Evolutionary conservation across 2,888 invertebrate genomes (phyloP), one percentile per base, ranked within the genome.

Genomic region (Cantharis rufa): DNA sequence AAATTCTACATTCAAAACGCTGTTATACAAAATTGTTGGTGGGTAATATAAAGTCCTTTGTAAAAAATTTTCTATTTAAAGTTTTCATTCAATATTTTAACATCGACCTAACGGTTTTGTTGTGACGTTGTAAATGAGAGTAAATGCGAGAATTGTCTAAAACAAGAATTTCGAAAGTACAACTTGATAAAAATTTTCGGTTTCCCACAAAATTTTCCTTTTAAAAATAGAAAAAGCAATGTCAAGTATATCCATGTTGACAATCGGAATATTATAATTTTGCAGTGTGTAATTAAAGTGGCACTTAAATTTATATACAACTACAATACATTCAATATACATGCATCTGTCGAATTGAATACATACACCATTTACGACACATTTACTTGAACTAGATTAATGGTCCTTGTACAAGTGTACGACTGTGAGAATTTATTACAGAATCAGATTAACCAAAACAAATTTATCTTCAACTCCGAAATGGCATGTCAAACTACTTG

Each of bases 321-420:
- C 64, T 66, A 66, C 21, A 66, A 66, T 21, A 66, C 18, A 66
- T 21, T 21, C 21, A 66, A 63, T 63, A 63, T 63, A 18, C 64
- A 63, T 32, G 16, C 62, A 63, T 70, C 70, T 61, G 72, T 70
- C 73, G 73, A 76, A 70, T 70, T 62, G 72, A 69, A 73, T 76
- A 69, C 76, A 76, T 71, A 69, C 32, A 72, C 69, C 70, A 69
- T 73, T 76, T 73, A 78, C 75, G 75, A 76, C 78, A 79, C 77
- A 77, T 76, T 77, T 79, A 78, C 79, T 78, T 79, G 79, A 79
- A 79, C 69, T 76, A 79, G 78, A 79, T 79, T 79, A 79, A 79
- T 79, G 71, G 79, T 71, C 71, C 69, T 71, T 61, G 75, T 76
- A 76, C 71, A 74, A 70, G 78, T 73, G 68, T 74, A 74, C 74